phyloP scores from a whole-genome alignment of 2,888 invertebrate species.

The Odontocolon sp. region DNA sequence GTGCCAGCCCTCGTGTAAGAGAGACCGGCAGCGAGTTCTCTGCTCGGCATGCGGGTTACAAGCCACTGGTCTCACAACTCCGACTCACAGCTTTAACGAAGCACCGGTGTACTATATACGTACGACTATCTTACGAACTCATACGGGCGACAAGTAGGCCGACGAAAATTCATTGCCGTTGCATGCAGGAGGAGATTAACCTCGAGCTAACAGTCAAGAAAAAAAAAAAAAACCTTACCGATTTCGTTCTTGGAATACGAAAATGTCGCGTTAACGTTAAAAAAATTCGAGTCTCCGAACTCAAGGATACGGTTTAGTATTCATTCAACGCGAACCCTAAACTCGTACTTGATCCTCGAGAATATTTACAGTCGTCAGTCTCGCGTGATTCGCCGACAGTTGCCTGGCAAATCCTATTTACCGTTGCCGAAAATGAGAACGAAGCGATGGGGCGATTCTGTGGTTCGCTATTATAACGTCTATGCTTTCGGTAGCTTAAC shows the following conservation, averaged over 20 bases:
- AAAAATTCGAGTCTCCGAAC: background rate
- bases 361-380: conserved; percentile 67
- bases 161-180: conserved; percentile 73
- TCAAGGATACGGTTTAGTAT: background rate
- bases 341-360: conserved; percentile 61
- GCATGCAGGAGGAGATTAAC: conserved; percentile 52
- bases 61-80: conserved; percentile 40
- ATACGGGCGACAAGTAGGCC: conserved; percentile 80
- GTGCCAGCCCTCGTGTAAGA: conserved; percentile 59
- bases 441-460: conserved; percentile 12
- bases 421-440: conserved; percentile 64
- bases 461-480: background rate
- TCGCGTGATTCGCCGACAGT: conserved; percentile 67
- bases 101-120: conserved; percentile 16
- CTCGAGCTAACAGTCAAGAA: conserved; percentile 32
- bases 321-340: background rate
- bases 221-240: background rate
- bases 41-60: conserved; percentile 75
- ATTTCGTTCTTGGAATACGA: background rate
- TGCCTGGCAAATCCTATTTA: conserved; percentile 76
- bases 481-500: conserved; percentile 9
- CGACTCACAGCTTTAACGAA: conserved; percentile 65
- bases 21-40: conserved; percentile 67
- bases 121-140: conserved; percentile 73
- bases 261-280: background rate